phyloP scores from a whole-genome alignment of 2,888 invertebrate species.

The Teinopalpus imperialis region DNA sequence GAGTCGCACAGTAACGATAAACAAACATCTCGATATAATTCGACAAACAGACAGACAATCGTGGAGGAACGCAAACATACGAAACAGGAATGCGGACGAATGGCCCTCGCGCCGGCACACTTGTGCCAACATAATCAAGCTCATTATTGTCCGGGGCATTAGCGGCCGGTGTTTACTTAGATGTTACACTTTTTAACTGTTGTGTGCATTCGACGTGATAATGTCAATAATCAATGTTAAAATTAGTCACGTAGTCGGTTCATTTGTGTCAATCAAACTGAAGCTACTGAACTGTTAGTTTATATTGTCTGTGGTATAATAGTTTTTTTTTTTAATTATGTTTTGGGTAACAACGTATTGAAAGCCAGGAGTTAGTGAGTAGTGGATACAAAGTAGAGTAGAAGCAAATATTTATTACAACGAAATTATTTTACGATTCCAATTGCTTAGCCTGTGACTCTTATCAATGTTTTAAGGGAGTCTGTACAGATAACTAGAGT shows the following conservation, averaged over 20 bases:
- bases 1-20: slow-evolving; percentile 13
- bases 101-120: slow-evolving; percentile 6
- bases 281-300: no score
- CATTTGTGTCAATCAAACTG: slow-evolving; percentile 10
- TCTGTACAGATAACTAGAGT: no score
- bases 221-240: slow-evolving; percentile 23
- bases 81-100: slow-evolving; percentile 17
- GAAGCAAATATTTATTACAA: no score
- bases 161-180: slow-evolving; percentile 17
- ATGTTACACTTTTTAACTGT: slow-evolving; percentile 16
- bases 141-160: slow-evolving; percentile 16
- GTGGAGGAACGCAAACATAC: background rate
- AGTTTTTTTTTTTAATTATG: no score
- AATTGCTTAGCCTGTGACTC: no score
- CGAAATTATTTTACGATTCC: no score
- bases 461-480: no score
- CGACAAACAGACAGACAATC: slow-evolving; percentile 17
- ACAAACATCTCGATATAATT: slow-evolving; percentile 22
- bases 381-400: no score
- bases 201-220: background rate
- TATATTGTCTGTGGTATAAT: no score
- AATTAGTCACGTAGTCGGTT: slow-evolving; percentile 12
- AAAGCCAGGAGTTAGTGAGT: no score
- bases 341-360: no score
- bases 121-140: slow-evolving; percentile 24